Evolutionary conservation across 1,140 invertebrate species (phyloP).

Genomic region (Zaprionus vittiger): DNA sequence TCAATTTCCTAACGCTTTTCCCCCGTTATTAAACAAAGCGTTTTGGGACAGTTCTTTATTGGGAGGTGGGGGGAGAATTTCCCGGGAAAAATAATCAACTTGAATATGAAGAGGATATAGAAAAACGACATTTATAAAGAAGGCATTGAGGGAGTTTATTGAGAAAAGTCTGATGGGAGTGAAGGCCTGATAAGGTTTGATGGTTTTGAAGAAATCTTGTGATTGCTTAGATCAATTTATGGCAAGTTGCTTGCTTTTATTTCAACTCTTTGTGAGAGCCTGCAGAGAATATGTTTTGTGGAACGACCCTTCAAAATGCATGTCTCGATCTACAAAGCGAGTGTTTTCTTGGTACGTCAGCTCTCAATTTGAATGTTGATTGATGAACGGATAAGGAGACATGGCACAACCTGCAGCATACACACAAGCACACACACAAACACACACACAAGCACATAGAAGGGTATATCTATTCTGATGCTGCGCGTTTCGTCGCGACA

Average conservation of each 20-base stretch:
- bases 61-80: not conserved
- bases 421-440: slow-evolving; percentile 8
- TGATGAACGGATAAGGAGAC: slow-evolving; percentile 42
- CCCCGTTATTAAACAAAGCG: not conserved
- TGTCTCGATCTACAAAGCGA: slow-evolving; percentile 22
- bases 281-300: slow-evolving; percentile 4
- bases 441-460: not conserved
- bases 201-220: no score
- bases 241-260: not conserved
- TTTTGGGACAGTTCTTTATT: not conserved
- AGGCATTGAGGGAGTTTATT: no score
- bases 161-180: no score
- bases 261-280: not conserved
- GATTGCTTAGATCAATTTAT: no score
- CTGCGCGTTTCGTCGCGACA: slow-evolving; percentile 26
- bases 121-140: not conserved
- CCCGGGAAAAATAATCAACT: not conserved
- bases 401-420: not conserved
- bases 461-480: not conserved
- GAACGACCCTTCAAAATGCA: slow-evolving; percentile 5
- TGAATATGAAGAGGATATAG: not conserved
- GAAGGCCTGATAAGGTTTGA: no score
- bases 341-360: not conserved
- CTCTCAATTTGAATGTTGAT: slow-evolving; percentile 63
- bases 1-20: slow-evolving; percentile 4